phyloP scores from a whole-genome alignment of 2,888 invertebrate genomes.

The Malthinus flaveolus region DNA sequence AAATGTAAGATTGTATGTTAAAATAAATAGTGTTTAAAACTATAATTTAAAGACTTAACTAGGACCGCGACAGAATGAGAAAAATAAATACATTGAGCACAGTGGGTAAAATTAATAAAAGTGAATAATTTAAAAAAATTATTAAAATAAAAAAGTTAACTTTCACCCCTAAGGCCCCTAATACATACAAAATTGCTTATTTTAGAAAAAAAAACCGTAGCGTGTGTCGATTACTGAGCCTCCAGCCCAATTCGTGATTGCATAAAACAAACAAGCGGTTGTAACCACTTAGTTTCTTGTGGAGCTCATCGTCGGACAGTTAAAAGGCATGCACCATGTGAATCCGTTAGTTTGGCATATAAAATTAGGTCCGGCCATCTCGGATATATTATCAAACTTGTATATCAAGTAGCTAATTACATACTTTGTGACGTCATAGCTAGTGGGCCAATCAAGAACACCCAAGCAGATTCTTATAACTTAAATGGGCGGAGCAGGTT shows the following conservation, averaged over 20 bases:
- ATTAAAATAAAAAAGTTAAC: too few species aligned
- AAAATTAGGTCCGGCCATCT: conserved; percentile 37
- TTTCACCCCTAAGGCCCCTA: too few species aligned
- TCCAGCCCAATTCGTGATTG: neutral
- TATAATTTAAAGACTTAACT: neutral
- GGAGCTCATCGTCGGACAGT: neutral
- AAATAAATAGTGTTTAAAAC: neutral
- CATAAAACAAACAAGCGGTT: neutral
- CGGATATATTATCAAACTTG: conserved; percentile 35
- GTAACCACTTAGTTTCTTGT: neutral
- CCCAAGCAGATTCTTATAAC: conserved; percentile 32
- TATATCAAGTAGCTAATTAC: conserved; percentile 40
- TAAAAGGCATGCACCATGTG: conserved; percentile 21
- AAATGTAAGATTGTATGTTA: conserved; percentile 9
- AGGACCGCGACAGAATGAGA: too few species aligned
- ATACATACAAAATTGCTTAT: neutral
- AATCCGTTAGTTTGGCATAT: conserved; percentile 31
- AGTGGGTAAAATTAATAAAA: too few species aligned
- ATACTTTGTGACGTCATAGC: conserved; percentile 34
- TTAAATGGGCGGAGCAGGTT: conserved; percentile 32
- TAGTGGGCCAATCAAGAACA: conserved; percentile 36
- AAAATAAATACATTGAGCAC: too few species aligned
- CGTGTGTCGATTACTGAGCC: neutral
- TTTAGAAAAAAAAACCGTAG: conserved; percentile 1
- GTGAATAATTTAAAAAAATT: too few species aligned